Percentiles rank a stretch among this genome's conserved stretches.
These are phyloP conservation scores for Tetragonisca angustula DNA, from an alignment of 2,888 invertebrate genomes.

Conservation along the genomic window DNA sequence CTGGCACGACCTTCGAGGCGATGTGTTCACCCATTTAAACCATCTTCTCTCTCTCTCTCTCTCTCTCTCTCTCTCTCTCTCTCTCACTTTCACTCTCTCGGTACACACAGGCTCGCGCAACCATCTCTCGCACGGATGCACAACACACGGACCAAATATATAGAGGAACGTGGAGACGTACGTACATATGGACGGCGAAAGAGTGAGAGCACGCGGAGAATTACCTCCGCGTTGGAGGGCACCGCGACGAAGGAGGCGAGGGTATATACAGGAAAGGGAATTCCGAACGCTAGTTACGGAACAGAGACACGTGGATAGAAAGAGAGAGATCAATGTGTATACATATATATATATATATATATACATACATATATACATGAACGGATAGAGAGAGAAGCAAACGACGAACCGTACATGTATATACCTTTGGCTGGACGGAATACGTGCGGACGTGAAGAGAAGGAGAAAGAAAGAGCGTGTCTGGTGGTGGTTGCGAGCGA, in stretches of 20 bases:
- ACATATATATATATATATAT: not conserved
- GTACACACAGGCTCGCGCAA: constrained; percentile 8
- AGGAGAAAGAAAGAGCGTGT: constrained; percentile 22
- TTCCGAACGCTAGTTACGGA: constrained; percentile 38
- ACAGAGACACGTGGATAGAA: not conserved
- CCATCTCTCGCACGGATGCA: not conserved
- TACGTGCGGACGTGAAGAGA: not conserved
- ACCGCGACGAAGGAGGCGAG: constrained; percentile 13
- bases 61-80: constrained; percentile 55
- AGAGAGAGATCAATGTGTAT: not conserved
- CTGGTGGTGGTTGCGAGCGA: not conserved
- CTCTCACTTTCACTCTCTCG: constrained; percentile 63
- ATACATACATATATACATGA: not conserved
- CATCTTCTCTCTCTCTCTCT: constrained; percentile 37
- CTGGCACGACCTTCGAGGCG: constrained; percentile 72
- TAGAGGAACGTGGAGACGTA: too few relatives aligned
- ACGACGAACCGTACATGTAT: not conserved
- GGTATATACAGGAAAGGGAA: constrained; percentile 38
- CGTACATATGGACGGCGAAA: not conserved
- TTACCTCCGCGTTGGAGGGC: not conserved
- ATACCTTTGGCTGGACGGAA: not conserved
- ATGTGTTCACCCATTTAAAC: constrained; percentile 73
- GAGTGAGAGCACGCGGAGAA: not conserved
- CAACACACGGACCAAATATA: not conserved
- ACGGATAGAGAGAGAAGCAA: constrained; percentile 1